phyloP scores from a whole-genome alignment of 1,140 invertebrate genomes.

The Metopolophium dirhodum region DNA sequence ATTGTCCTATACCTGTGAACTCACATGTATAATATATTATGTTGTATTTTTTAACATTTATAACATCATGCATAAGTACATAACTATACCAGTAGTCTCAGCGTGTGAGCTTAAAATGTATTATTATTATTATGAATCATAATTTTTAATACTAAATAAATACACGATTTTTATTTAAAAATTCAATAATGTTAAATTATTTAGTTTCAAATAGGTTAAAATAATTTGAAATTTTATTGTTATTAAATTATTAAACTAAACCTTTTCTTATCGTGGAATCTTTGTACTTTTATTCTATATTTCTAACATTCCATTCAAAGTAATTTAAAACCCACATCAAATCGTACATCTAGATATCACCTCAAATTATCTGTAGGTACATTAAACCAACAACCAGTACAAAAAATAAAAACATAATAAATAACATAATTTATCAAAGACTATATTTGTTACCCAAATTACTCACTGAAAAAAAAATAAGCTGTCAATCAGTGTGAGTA shows the following conservation, averaged over 20 bases:
- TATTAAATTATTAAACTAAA: not conserved
- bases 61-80: too few species aligned
- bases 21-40: too few species aligned
- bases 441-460: not conserved
- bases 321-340: not conserved
- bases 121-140: too few species aligned
- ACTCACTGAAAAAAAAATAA: not conserved
- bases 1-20: too few species aligned
- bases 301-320: too few species aligned
- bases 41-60: too few species aligned
- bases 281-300: not conserved
- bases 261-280: not conserved
- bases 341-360: not conserved
- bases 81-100: too few species aligned
- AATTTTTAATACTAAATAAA: too few species aligned
- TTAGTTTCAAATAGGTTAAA: not conserved
- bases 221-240: not conserved
- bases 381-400: not conserved
- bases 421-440: not conserved
- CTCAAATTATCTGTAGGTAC: not conserved
- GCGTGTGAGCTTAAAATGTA: too few species aligned
- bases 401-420: not conserved
- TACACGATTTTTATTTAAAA: too few species aligned
- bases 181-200: not conserved
- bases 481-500: constrained; percentile 15